Evolutionary conservation across 2,113 vertebrate genomes (phyloP).

Genomic region (Pachypanchax playfairii): DNA sequence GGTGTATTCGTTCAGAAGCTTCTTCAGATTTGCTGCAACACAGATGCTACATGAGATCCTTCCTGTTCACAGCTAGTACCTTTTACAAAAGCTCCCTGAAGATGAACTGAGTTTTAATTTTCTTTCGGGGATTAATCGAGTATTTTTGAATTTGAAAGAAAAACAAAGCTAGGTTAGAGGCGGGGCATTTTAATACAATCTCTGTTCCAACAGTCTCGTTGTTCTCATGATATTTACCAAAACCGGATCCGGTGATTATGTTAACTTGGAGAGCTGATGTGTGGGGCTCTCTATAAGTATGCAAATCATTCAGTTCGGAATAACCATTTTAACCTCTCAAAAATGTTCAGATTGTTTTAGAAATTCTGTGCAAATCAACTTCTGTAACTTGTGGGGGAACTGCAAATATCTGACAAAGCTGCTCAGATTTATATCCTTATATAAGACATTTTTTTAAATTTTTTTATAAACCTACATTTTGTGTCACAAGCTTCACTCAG

Average conservation of each 20-base stretch:
- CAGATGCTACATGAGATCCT: too few relatives aligned
- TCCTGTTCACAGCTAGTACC: too few relatives aligned
- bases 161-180: slow-evolving; percentile 25
- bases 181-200: slow-evolving; percentile 27
- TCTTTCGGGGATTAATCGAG: too few relatives aligned
- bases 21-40: too few relatives aligned
- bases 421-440: too few relatives aligned
- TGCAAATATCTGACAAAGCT: not conserved
- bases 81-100: too few relatives aligned
- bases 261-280: slow-evolving; percentile 22
- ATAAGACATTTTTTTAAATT: too few relatives aligned
- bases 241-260: slow-evolving; percentile 44
- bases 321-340: too few relatives aligned
- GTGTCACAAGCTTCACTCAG: slow-evolving; percentile 8
- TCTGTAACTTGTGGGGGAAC: slow-evolving; percentile 22
- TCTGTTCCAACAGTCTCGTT: slow-evolving; percentile 26
- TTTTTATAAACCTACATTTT: too few relatives aligned
- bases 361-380: slow-evolving; percentile 38
- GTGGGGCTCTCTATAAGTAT: slow-evolving; percentile 67
- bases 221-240: slow-evolving; percentile 72
- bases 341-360: slow-evolving; percentile 21
- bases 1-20: too few relatives aligned
- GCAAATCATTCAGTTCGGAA: slow-evolving; percentile 67
- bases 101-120: too few relatives aligned
- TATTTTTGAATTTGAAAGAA: too few relatives aligned